A percentile compares a stretch with the other conserved stretches of the same genome.
These are phyloP conservation scores for Asobara japonica DNA, from an alignment of 1,140 invertebrate species.

Conservation along the genomic window DNA sequence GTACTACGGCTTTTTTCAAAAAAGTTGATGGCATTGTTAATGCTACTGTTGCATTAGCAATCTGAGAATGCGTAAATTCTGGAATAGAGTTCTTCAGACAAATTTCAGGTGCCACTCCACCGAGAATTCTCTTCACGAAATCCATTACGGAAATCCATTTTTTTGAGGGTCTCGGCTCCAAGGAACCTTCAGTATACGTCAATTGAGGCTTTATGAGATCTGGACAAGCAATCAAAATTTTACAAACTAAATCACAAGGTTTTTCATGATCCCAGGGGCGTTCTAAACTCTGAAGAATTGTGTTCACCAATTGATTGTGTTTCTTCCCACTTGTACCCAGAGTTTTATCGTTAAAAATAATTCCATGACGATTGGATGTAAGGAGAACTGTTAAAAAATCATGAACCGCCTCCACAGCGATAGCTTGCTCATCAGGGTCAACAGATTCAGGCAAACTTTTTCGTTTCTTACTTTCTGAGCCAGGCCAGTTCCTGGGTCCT, in stretches of 20 bases:
- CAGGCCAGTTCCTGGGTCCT: constrained; percentile 69
- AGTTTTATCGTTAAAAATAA: constrained; percentile 73
- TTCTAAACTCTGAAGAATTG: constrained; percentile 72
- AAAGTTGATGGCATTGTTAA: constrained; percentile 48
- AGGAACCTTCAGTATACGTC: constrained; percentile 67
- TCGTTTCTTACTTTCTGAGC: constrained; percentile 44
- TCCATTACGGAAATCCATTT: constrained; percentile 69
- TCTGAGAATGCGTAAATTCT: constrained; percentile 46
- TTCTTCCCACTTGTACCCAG: constrained; percentile 69
- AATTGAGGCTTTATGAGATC: constrained; percentile 76
- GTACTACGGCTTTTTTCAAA: constrained; percentile 49
- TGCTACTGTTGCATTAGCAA: constrained; percentile 48
- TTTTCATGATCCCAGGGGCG: constrained; percentile 74
- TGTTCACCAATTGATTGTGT: constrained; percentile 73
- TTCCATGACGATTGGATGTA: constrained; percentile 76
- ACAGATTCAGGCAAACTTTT: constrained; percentile 47
- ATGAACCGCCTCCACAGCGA: constrained; percentile 70
- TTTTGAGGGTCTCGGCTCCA: constrained; percentile 69
- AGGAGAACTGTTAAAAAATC: constrained; percentile 75
- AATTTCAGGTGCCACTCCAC: constrained; percentile 45
- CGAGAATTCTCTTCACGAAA: constrained; percentile 65
- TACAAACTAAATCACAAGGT: constrained; percentile 72
- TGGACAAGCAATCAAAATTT: constrained; percentile 76
- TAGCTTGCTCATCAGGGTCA: constrained; percentile 63
- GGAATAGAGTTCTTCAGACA: constrained; percentile 42